These are phyloP conservation scores for Athrips mouffetella DNA, from an alignment of 2,888 invertebrate species.

Conservation along the genomic window DNA sequence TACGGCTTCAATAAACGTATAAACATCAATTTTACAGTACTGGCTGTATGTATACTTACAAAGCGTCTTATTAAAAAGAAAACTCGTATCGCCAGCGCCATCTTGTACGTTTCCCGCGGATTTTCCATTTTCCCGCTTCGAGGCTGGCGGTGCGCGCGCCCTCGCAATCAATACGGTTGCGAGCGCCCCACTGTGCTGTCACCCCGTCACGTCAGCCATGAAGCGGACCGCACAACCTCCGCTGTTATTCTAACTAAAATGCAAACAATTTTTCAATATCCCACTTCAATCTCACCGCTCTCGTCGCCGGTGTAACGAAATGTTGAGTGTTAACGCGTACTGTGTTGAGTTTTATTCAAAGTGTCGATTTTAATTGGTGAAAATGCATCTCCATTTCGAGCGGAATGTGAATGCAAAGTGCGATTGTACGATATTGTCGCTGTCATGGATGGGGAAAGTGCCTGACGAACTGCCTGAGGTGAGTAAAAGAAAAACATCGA, in stretches of 20 bases:
- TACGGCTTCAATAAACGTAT: too few relatives aligned
- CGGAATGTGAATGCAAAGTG: constrained; percentile 95
- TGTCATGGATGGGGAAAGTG: constrained; percentile 99
- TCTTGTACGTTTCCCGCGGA: constrained; percentile 48
- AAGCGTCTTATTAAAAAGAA: constrained; percentile 15
- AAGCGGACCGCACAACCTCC: constrained; percentile 40
- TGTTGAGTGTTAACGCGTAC: neutral
- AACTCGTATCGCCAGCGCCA: constrained; percentile 44
- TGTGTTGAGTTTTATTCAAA: constrained; percentile 12
- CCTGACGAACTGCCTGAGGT: constrained; percentile 97
- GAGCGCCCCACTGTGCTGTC: constrained; percentile 47
- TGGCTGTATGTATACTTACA: too few relatives aligned
- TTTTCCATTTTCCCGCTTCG: constrained; percentile 53
- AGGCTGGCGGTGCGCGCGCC: constrained; percentile 50
- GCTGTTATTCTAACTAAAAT: constrained; percentile 8
- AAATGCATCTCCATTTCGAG: constrained; percentile 98
- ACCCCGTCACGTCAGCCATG: constrained; percentile 59
- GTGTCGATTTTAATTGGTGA: constrained; percentile 25
- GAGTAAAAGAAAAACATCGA: constrained; percentile 41
- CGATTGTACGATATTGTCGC: constrained; percentile 95
- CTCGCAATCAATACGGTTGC: constrained; percentile 64
- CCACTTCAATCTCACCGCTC: neutral
- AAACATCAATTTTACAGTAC: constrained; percentile 1
- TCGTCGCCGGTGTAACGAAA: neutral
- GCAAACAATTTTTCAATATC: constrained; percentile 1